Evolutionary conservation across 23 tunicate species (phyloP), one percentile per base, ranked within the genome.

Genomic region (Styela clava): DNA sequence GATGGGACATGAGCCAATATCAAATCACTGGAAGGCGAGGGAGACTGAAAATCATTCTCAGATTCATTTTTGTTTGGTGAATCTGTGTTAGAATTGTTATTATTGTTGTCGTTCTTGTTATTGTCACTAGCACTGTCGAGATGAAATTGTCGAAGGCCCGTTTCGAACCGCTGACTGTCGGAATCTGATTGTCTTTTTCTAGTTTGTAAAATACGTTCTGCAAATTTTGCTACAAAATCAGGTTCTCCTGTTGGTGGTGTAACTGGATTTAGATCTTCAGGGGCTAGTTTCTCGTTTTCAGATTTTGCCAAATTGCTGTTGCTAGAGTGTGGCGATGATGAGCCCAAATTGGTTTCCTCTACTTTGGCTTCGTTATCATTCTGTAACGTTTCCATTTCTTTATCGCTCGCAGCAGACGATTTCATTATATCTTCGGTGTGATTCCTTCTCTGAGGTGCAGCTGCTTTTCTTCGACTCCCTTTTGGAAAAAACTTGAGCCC

Each of bases 391-490:
- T 71, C 73, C 25, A 52, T 31, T 62, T 70, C 22, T 19, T 74
- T 63, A 29, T 73, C 80, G 24, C 36, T 31, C 24, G 24, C 34
- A 25, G 36, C 72, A 0, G 19, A n/a, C 2, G 37, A 23, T 24
- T 1, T 20, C 56, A 12, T 5, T 5, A 44, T 44, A n/a, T 25
- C 72, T 23, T 35, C 61, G 18, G 21, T 25, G 69, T 61, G 79
- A 28, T 89, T 85, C 29, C 94, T 51, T 74, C 94, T 79, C 44
- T 84, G 88, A 2, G 94, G 94, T 3, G 77, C 74, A 1, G 82
- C 69, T 1, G 88, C 74, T 74, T 89, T 89, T 68, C 94, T 31
- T 28, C 94, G 82, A 63, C 85, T 89, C n/a, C 84, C 69, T 56
- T 89, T 89, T 27, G 81, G 64, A 21, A 52, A 52, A 44, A 52